Evolutionary conservation across 2,888 invertebrate genomes (phyloP), one percentile per base, ranked within the genome.

Genomic region (Acleris literana): DNA sequence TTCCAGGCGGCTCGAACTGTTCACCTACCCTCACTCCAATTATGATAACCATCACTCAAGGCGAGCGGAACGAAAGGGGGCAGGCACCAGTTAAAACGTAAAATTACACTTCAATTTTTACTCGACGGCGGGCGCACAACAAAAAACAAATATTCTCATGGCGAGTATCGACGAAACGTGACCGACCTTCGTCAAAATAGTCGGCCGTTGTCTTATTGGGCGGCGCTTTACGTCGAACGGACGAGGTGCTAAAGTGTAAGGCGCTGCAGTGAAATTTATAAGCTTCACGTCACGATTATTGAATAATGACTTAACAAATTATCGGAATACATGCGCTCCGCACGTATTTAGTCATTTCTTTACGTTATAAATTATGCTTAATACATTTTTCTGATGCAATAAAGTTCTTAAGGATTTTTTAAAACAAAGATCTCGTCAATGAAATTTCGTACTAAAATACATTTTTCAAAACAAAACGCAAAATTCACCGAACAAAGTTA

Each of bases 91-190:
- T 88, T 91, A 88, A 91, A 91, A 91, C 90, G 87, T 92, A 88
- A 91, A 92, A 92, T 92, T 92, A 92, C 90, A 86, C 91, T 90
- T 91, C 82, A 87, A 91, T 90, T 91, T 92, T 92, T 87, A 89
- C 86, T 87, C 87, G 85, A 82, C 87, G 85, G 80, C 88, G 84
- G 83, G 85, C 90, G 82, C 82, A 86, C 87, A 88, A 89, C 87
- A 92, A 92, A 92, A 92, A 92, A 92, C 92, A 92, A 92, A 92
- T 92, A 92, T 91, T 92, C 92, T 91, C 92, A 92, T 92, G 91
- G 89, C 77, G 84, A 82, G 88, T 89, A 92, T 92, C 92, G 92
- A 90, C 85, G 81, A 87, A 92, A 92, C 92, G 92, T 92, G 92
- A 92, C 92, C 88, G 87, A 89, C 87, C 90, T 88, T 89, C 92